Evolutionary conservation across 2,797 vertebrate species (phyloP).

Genomic region (Parauchenoglanis ngamensis): DNA sequence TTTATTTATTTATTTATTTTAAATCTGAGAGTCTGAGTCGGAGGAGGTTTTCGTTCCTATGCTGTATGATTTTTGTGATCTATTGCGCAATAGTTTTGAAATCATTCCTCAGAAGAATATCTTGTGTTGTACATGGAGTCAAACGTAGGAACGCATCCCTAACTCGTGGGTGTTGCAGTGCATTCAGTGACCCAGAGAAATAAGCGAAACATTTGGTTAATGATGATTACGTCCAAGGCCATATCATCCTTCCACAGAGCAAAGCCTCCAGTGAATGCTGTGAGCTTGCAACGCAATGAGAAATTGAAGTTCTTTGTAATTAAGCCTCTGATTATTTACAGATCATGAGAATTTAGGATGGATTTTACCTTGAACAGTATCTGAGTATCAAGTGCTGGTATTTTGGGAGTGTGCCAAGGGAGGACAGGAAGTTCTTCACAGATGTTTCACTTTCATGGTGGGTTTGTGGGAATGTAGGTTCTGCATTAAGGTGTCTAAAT

Average conservation of each 20-base stretch:
- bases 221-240: conserved; percentile 22
- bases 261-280: conserved; percentile 45
- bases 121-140: not conserved
- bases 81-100: not conserved
- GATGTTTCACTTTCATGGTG: conserved; percentile 56
- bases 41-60: not conserved
- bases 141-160: not conserved
- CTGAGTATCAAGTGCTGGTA: conserved; percentile 24
- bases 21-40: not conserved
- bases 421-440: conserved; percentile 44
- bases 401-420: conserved; percentile 11
- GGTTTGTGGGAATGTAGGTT: conserved; percentile 40
- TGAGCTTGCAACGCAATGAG: conserved; percentile 55
- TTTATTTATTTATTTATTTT: not conserved
- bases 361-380: conserved; percentile 24
- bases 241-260: conserved; percentile 36
- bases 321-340: conserved; percentile 4
- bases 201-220: not conserved
- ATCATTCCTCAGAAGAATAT: not conserved
- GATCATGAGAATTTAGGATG: not conserved
- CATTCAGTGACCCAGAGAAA: not conserved
- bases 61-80: not conserved
- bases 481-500: conserved; percentile 25
- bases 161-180: not conserved
- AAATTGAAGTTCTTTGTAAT: conserved; percentile 17